These are phyloP conservation scores for Smutsia gigantea DNA, from an alignment of 2,797 vertebrate species.

Conservation along the genomic window DNA sequence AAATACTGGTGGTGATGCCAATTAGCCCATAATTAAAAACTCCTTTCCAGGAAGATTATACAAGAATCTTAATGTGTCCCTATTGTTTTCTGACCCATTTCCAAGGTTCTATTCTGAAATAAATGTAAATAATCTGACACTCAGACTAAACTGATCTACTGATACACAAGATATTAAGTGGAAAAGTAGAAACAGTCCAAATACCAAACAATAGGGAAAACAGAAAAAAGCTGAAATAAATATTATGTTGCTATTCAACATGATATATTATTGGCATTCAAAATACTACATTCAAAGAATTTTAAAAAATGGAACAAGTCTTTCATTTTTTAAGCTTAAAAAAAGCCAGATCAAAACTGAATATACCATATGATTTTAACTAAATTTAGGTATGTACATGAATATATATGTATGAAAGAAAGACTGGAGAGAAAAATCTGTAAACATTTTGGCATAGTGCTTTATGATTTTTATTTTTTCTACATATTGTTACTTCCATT, in stretches of 20 bases:
- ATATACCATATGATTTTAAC: background rate
- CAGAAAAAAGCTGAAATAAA: background rate
- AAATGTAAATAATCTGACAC: constrained; percentile 20
- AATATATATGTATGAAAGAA: background rate
- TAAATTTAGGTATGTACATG: background rate
- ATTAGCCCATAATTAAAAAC: background rate
- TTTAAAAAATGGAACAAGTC: constrained; percentile 6
- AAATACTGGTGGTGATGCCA: background rate
- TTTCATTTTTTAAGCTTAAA: constrained; percentile 30
- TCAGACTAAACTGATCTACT: constrained; percentile 2
- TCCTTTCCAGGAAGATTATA: constrained; percentile 44
- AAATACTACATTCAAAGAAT: constrained; percentile 15
- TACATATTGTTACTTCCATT: background rate
- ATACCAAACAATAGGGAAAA: background rate
- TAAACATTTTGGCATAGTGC: background rate
- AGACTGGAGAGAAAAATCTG: background rate
- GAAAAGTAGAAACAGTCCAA: constrained; percentile 22
- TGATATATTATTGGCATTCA: background rate
- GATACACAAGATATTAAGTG: background rate
- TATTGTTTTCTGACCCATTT: constrained; percentile 21
- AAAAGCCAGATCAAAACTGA: background rate
- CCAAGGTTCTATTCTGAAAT: constrained; percentile 9
- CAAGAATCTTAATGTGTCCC: background rate
- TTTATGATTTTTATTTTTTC: background rate
- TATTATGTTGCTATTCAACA: background rate